These are phyloP conservation scores for Aphis craccivora DNA, from an alignment of 1,140 invertebrate genomes.

Conservation along the genomic window DNA sequence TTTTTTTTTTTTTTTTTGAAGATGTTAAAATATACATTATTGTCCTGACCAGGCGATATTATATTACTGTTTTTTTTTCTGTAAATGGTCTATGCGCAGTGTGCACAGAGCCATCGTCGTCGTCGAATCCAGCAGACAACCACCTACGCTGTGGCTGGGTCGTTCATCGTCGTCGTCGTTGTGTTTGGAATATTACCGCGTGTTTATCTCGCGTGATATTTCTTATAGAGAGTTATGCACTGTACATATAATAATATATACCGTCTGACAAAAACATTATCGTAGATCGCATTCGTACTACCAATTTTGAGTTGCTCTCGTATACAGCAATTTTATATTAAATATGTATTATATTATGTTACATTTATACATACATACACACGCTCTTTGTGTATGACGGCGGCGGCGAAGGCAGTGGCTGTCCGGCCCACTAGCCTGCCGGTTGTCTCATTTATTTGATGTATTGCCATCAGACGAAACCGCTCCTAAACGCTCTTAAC, in stretches of 20 bases:
- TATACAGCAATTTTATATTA: constrained; percentile 4
- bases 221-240: background rate
- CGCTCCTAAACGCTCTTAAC: constrained; percentile 56
- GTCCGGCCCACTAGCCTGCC: constrained; percentile 42
- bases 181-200: background rate
- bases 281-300: constrained; percentile 25
- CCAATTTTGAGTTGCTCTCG: background rate
- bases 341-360: background rate
- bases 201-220: background rate
- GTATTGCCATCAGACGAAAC: constrained; percentile 51
- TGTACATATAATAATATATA: background rate
- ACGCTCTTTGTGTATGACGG: background rate
- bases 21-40: background rate
- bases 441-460: constrained; percentile 57
- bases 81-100: background rate
- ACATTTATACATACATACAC: background rate
- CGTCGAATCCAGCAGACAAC: background rate
- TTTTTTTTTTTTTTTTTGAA: background rate
- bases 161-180: background rate
- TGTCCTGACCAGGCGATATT: background rate
- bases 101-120: background rate
- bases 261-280: background rate
- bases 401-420: background rate
- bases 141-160: background rate
- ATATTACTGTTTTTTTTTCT: background rate